phyloP scores from a whole-genome alignment of 1,140 invertebrate species.

The Diabrotica undecimpunctata region DNA sequence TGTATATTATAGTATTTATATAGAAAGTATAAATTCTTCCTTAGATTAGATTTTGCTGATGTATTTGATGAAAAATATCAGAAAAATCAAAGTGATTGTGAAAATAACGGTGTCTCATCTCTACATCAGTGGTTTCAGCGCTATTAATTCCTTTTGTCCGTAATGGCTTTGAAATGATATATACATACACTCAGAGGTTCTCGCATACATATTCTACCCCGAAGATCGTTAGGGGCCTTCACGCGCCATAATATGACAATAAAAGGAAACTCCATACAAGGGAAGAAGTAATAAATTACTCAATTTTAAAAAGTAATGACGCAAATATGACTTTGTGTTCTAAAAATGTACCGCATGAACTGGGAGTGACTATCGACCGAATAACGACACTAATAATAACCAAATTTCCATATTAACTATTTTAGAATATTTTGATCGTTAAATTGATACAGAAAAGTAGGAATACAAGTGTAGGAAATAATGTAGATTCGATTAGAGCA shows the following conservation, averaged over 20 bases:
- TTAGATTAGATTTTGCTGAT: too few species aligned
- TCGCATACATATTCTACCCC: constrained; percentile 10
- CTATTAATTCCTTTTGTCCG: constrained; percentile 20
- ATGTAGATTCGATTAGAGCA: too few species aligned
- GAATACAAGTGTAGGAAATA: too few species aligned
- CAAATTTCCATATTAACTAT: neutral
- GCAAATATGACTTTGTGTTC: constrained; percentile 13
- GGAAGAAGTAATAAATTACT: constrained; percentile 19
- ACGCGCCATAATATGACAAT: constrained; percentile 18
- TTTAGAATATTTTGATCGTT: neutral
- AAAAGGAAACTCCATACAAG: constrained; percentile 14
- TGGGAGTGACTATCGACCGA: neutral
- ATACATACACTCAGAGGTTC: neutral
- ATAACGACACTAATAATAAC: neutral
- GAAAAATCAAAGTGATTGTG: too few species aligned
- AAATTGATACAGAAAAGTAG: neutral
- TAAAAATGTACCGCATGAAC: neutral
- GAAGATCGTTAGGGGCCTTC: constrained; percentile 13
- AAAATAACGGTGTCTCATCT: neutral
- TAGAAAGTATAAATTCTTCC: too few species aligned
- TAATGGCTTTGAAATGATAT: constrained; percentile 11
- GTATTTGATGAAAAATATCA: too few species aligned
- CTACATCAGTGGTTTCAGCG: constrained; percentile 16
- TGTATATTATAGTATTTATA: too few species aligned
- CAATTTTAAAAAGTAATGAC: constrained; percentile 22